phyloP scores from a whole-genome alignment of 2,888 invertebrate species.

The Itoplectis maculator region DNA sequence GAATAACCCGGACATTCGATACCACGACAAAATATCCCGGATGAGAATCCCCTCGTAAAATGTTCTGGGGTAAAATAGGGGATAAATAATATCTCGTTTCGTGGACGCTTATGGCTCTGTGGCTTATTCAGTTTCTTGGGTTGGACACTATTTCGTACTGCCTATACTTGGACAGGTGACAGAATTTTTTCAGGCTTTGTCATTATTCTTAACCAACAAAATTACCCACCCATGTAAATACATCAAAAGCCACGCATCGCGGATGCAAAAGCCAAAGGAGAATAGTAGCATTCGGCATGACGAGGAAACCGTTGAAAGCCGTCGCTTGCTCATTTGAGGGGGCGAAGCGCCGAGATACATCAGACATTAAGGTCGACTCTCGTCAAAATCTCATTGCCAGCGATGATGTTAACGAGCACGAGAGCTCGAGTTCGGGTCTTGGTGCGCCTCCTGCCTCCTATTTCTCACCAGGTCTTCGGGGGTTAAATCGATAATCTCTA shows the following conservation, averaged over 20 bases:
- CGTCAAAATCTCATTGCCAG: conserved; percentile 66
- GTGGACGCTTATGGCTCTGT: too few relatives aligned
- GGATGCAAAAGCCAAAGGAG: neutral
- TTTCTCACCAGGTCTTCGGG: conserved; percentile 7
- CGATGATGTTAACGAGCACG: conserved; percentile 67
- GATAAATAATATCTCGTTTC: too few relatives aligned
- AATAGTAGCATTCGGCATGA: neutral
- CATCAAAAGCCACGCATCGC: neutral
- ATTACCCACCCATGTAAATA: neutral
- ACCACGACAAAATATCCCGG: too few relatives aligned
- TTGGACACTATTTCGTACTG: too few relatives aligned
- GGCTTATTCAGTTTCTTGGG: too few relatives aligned
- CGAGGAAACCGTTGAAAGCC: conserved; percentile 7
- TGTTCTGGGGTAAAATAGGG: too few relatives aligned
- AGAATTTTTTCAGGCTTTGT: too few relatives aligned
- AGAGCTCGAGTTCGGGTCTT: conserved; percentile 41
- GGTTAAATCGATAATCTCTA: conserved; percentile 18
- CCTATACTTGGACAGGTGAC: too few relatives aligned
- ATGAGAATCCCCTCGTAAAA: too few relatives aligned
- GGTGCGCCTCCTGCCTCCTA: conserved; percentile 20
- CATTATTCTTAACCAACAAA: too few relatives aligned
- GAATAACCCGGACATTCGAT: too few relatives aligned
- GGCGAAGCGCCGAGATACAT: neutral
- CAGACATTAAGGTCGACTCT: conserved; percentile 63
- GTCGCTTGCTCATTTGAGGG: conserved; percentile 41